phyloP scores from a whole-genome alignment of 2,797 vertebrate genomes.

The Bucorvus abyssinicus region DNA sequence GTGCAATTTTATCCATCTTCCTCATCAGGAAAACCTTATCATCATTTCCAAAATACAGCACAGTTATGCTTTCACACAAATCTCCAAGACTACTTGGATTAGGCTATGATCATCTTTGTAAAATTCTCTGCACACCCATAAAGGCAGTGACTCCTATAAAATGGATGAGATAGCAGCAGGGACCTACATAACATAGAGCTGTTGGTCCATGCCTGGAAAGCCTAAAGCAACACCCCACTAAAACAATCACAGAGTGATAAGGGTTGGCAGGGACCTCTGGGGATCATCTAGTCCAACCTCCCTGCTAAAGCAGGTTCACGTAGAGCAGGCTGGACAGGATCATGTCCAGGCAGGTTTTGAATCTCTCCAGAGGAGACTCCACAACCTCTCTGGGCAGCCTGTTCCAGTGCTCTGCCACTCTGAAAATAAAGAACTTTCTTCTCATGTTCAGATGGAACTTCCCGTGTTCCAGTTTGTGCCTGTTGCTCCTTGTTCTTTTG shows the following conservation, averaged over 20 bases:
- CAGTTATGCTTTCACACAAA: background rate
- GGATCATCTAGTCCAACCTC: no score
- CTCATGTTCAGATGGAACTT: no score
- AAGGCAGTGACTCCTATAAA: background rate
- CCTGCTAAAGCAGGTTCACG: no score
- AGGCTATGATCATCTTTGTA: background rate
- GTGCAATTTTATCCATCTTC: background rate
- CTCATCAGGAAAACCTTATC: background rate
- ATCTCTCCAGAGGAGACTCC: no score
- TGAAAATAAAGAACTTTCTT: no score
- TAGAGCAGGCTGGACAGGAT: no score
- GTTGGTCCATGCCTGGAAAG: background rate
- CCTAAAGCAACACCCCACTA: background rate
- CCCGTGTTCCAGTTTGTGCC: no score
- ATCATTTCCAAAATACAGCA: background rate
- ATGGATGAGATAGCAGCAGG: background rate
- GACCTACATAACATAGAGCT: background rate
- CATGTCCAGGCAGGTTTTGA: no score
- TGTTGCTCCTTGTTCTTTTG: no score
- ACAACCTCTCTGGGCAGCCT: no score
- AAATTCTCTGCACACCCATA: background rate
- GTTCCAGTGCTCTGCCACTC: no score
- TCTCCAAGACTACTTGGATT: background rate
- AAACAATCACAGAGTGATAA: background rate
- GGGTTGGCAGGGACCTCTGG: no score